Base-by-base conservation (phyloP, 2,888 invertebrate genomes). In the Aphodius granarius region DNA sequence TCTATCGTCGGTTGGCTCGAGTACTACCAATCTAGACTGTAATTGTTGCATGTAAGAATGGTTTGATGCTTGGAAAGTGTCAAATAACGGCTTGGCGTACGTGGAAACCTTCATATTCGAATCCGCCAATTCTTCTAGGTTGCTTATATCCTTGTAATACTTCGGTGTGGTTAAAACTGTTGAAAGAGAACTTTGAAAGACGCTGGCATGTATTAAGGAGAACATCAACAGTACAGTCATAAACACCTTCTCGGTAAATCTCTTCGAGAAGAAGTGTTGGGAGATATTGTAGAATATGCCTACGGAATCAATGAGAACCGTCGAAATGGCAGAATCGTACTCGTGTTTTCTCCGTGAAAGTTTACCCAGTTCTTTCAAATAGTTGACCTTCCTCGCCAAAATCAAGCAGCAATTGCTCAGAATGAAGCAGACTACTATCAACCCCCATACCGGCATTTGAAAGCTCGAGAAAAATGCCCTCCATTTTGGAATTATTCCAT, bases 121-220 rank as follows among this genome's bases (percentile, higher is more conserved):
- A 0, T 83, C 80, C n/a, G 86, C 85, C 66, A 88, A 77, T 63
- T 88, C 86, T 5, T 83, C 78, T 62, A 88, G 76, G 0, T 86
- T 87, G 64, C 86, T 86, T 6, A 86, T 84, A 79, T 88, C 86
- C 0, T 83, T 84, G 72, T 87, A 88, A 79, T 85, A 86, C 3
- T 85, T 78, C 0, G 88, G 87, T 3, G 83, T 83, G 66, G 86
- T 86, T 73, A 87, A 86, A 0, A 86, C 86, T 0, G 86, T 88
- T 3, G 88, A 86, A 71, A 88, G 80, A 23, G 86, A 86, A 4
- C 88, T 87, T 78, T 88, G 88, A 66, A 88, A 84, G 13, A 87
- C 73, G 0, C 87, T 86, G 1, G 86, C 86, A 73, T 87, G 85
- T 23, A 87, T 86, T 6, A 88, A 85, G 77, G 87, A 85, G 0